Percentiles rank a stretch among this genome's conserved stretches.
phyloP scores from a whole-genome alignment of 2,797 vertebrate genomes.

The Pampus argenteus region DNA sequence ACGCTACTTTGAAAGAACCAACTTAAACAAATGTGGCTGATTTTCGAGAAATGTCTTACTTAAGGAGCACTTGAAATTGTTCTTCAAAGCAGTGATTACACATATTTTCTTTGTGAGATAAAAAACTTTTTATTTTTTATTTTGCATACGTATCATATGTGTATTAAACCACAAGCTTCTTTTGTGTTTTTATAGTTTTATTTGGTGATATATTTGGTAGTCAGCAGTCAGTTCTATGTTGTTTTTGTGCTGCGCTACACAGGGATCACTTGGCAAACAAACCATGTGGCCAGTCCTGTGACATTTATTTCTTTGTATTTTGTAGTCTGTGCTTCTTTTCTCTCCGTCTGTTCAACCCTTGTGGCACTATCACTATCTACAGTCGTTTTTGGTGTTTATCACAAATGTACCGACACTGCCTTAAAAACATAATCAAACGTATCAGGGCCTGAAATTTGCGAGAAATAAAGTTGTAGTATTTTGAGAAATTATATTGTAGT shows the following conservation, averaged over 20 bases:
- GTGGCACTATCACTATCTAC: background rate
- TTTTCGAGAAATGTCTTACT: slow-evolving; percentile 32
- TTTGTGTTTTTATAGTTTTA: background rate
- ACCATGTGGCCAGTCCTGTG: background rate
- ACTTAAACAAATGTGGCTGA: slow-evolving; percentile 47
- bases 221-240: background rate
- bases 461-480: no score
- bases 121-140: no score
- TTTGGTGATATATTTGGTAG: slow-evolving; percentile 5
- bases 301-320: slow-evolving; percentile 38
- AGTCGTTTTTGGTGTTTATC: background rate
- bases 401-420: background rate
- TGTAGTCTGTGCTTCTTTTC: background rate
- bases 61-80: slow-evolving; percentile 21
- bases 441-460: no score
- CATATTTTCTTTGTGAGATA: slow-evolving; percentile 15
- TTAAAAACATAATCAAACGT: no score
- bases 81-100: slow-evolving; percentile 39
- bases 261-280: slow-evolving; percentile 4
- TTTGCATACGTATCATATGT: background rate
- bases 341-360: background rate
- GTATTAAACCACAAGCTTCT: slow-evolving; percentile 3
- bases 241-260: background rate
- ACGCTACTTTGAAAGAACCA: slow-evolving; percentile 23
- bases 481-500: no score